phyloP scores from a whole-genome alignment of 2,797 vertebrate species.

The Intellagama lesueurii region DNA sequence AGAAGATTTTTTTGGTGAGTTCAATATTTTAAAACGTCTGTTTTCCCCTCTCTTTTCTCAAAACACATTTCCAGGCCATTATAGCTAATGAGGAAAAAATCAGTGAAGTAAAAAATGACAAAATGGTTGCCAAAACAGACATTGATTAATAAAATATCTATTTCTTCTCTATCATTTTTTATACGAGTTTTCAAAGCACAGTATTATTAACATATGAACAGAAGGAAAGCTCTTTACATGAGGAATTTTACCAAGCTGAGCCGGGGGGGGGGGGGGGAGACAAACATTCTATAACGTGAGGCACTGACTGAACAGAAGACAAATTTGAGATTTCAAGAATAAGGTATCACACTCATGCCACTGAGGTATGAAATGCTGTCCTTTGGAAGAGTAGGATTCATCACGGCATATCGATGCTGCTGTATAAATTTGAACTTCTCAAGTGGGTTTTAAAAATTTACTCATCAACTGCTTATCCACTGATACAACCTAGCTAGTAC shows the following conservation, averaged over 20 bases:
- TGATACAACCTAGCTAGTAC: neutral
- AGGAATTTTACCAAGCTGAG: neutral
- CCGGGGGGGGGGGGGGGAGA: too few species aligned
- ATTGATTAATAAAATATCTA: slow-evolving; percentile 5
- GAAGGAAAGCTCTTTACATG: neutral
- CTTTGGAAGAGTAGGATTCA: neutral
- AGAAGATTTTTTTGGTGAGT: neutral
- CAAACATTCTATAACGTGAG: neutral
- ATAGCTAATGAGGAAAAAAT: neutral
- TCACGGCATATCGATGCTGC: neutral
- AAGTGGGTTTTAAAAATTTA: too few species aligned
- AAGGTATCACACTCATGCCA: neutral
- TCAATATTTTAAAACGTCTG: neutral
- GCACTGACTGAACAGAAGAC: too few species aligned
- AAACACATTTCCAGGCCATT: neutral
- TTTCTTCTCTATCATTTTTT: neutral
- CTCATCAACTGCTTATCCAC: neutral
- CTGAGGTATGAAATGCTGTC: neutral
- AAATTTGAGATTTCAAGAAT: neutral
- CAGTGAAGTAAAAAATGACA: slow-evolving; percentile 13
- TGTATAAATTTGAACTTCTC: neutral
- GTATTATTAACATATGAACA: too few species aligned
- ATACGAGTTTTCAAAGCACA: neutral
- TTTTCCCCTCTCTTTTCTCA: neutral
- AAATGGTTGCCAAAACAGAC: neutral